A percentile compares a stretch with the other conserved stretches of the same genome.
These are phyloP conservation scores for Hydrotaea cyrtoneurina DNA, from an alignment of 2,888 invertebrate genomes.

Conservation along the genomic window DNA sequence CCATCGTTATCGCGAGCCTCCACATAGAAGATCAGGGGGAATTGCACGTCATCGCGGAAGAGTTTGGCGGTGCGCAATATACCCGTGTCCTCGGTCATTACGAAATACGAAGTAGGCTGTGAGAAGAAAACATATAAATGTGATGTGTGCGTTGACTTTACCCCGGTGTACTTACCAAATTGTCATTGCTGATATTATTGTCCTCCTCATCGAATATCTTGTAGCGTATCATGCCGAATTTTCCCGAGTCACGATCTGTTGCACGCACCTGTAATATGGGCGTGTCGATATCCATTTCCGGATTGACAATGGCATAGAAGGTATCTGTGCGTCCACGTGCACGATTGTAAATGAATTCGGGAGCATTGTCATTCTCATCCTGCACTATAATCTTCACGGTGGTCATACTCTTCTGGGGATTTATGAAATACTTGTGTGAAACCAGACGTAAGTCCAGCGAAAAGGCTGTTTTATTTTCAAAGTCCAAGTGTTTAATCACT, in stretches of 20 bases:
- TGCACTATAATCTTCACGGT: slow-evolving; percentile 89
- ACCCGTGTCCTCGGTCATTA: slow-evolving; percentile 88
- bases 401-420: slow-evolving; percentile 88
- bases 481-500: slow-evolving; percentile 88
- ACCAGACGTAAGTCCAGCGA: slow-evolving; percentile 88
- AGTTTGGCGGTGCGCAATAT: slow-evolving; percentile 88
- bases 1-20: slow-evolving; percentile 83
- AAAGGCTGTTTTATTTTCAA: slow-evolving; percentile 88
- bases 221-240: slow-evolving; percentile 90
- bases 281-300: slow-evolving; percentile 87
- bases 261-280: slow-evolving; percentile 92
- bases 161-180: slow-evolving; percentile 71
- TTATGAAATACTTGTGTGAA: slow-evolving; percentile 90
- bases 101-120: slow-evolving; percentile 83
- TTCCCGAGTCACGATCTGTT: slow-evolving; percentile 92
- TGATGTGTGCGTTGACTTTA: too few species aligned
- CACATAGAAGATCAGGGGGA: slow-evolving; percentile 89
- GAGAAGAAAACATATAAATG: background rate
- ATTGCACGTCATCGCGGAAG: slow-evolving; percentile 85
- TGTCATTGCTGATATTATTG: slow-evolving; percentile 74
- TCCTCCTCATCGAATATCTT: slow-evolving; percentile 80
- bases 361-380: slow-evolving; percentile 95
- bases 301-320: slow-evolving; percentile 90
- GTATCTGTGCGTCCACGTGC: slow-evolving; percentile 84
- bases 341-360: slow-evolving; percentile 89